Evolutionary conservation across 2,113 vertebrate genomes (phyloP).

Genomic region (Todiramphus chloris): DNA sequence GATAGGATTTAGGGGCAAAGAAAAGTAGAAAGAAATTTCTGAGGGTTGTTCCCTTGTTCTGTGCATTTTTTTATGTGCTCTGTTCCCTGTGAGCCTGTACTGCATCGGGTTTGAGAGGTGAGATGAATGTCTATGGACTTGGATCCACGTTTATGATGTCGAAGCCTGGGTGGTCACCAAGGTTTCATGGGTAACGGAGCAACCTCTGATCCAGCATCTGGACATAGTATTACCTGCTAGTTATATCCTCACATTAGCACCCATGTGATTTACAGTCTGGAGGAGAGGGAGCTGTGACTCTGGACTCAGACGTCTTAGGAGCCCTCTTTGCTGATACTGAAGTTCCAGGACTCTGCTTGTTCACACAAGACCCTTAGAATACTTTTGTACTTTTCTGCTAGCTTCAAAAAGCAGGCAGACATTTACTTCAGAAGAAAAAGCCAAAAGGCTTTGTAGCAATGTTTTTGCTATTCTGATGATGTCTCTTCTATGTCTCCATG

Average conservation of each 20-base stretch:
- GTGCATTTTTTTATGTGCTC: neutral
- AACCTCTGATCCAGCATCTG: neutral
- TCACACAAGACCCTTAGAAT: neutral
- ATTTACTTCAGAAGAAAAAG: neutral
- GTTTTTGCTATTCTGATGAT: neutral
- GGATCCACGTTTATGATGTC: neutral
- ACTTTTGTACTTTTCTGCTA: neutral
- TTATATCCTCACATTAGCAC: neutral
- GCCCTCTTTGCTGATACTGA: neutral
- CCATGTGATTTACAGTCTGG: accelerated
- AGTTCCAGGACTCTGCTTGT: neutral
- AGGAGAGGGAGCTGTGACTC: neutral
- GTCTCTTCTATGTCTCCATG: neutral
- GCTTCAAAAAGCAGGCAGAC: neutral
- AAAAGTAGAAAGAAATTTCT: neutral
- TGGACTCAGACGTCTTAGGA: neutral
- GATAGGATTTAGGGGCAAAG: neutral
- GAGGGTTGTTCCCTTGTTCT: neutral
- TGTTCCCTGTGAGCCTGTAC: neutral
- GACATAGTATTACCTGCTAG: neutral
- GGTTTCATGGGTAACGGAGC: neutral
- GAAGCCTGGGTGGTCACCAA: neutral
- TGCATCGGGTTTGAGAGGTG: neutral
- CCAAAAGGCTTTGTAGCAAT: neutral
- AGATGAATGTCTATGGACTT: neutral